Evolutionary conservation across 2,888 invertebrate genomes (phyloP), one percentile per base, ranked within the genome.

Genomic region (Apantesis nais): DNA sequence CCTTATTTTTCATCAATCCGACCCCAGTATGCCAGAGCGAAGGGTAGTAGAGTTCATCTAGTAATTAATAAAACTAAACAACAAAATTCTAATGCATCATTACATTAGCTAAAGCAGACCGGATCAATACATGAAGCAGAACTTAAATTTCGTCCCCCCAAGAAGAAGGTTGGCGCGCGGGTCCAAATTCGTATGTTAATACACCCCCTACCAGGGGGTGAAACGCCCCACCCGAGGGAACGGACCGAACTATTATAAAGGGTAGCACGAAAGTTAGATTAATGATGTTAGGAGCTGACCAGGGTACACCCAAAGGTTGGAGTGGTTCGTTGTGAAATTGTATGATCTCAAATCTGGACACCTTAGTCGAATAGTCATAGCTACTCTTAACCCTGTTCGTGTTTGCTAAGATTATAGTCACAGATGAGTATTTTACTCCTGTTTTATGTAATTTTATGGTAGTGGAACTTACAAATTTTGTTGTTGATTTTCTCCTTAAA

Each of bases 231-330:
- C 90, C 88, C 89, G 88, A 86, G 89, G 91, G 92, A 90, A 88
- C 90, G 88, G 90, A 89, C 92, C 93, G 92, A 95, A 95, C 95
- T 95, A 95, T 95, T 94, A 94, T 94, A 94, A 94, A 94, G 95
- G 95, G 94, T 94, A 94, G 94, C 93, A 92, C 93, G 94, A 94
- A 95, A 95, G 94, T 94, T 95, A 95, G 95, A 95, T 95, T 95
- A 95, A 95, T 95, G 95, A 95, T 95, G 95, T 95, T 95, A 95
- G 94, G 89, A 95, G 92, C 94, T 93, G 94, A 93, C 93, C 93
- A 92, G 86, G 67, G 93, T 88, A 92, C 85, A 85, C 79, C 66
- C 73, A 78, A 70, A 75, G 78, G 83, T 7, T 67, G 70, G 44
- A 71, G 63, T 85, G 83, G 86, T 83, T 66, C 75, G 68, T 77